Base-by-base conservation (phyloP, 2,797 vertebrate genomes). In the Rhabdomys pumilio region DNA sequence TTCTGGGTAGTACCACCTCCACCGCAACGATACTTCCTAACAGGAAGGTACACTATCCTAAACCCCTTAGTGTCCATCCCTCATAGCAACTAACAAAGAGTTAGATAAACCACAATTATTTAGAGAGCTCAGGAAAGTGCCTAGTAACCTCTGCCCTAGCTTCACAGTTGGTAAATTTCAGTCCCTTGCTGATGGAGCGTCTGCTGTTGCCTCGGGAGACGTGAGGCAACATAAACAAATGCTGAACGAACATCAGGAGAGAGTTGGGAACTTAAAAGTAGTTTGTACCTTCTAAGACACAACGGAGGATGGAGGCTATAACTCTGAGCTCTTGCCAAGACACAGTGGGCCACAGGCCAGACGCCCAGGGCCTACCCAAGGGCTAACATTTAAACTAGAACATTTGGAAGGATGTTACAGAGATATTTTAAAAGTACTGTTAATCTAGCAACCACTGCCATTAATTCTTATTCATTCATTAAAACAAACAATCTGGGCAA, bases 371-470 rank as follows among this genome's bases (percentile, higher is more conserved):
- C 44, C 3, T 14, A 72, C 19, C 57, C 3, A 59, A 92, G 67
- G 29, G 61, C 38, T n/a, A 34, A 63, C 59, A 91, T 76, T 34
- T 82, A 80, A 79, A 0, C 69, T 24, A 76, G 93, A 90, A 83
- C 63, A 89, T 89, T 86, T 90, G 67, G 50, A 96, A 96, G 38
- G 57, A 89, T 57, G 57, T 47, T 89, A 6, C 65, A 55, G 96
- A 89, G 24, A 53, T 75, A 9, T 83, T 92, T 72, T 41, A 22
- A 73, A 73, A 67, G 89, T n/a, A 80, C 20, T 31, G 73, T 84
- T 95, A 83, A 80, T 77, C 55, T 34, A 81, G 9, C 75, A 93
- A 84, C n/a, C 34, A 94, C 1, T 80, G 53, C 53, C 34, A 79
- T 20, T 38, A 57, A 77, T 81, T 82, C 85, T 86, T 95, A 59